Evolutionary conservation across 2,888 invertebrate species (phyloP).

Genomic region (Tupiocoris notatus): DNA sequence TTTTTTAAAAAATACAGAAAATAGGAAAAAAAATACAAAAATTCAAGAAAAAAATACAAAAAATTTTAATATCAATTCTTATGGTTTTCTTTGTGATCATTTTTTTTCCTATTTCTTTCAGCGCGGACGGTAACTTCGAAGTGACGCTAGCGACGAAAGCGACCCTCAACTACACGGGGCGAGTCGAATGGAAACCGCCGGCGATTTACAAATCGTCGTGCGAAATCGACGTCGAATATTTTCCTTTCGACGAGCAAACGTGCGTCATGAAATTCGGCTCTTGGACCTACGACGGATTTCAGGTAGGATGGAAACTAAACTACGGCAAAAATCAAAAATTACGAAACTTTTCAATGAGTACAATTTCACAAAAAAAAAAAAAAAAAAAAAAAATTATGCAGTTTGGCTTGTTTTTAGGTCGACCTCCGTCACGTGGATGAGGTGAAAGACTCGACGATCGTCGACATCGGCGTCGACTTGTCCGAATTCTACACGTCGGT

Average conservation of each 20-base stretch:
- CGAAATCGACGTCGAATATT: conserved; percentile 82
- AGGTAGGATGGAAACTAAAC: too few species aligned
- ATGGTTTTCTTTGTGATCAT: too few species aligned
- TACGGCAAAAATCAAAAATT: too few species aligned
- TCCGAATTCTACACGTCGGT: conserved; percentile 98
- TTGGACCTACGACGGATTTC: conserved; percentile 83
- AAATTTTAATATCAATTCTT: too few species aligned
- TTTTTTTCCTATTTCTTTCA: too few species aligned
- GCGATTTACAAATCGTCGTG: conserved; percentile 90
- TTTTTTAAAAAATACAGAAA: too few species aligned
- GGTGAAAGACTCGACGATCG: conserved; percentile 81
- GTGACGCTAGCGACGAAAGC: conserved; percentile 80
- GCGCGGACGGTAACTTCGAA: conserved; percentile 82
- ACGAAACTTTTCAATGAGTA: too few species aligned
- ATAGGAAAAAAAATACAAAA: too few species aligned
- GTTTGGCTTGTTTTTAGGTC: too few species aligned
- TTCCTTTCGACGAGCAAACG: conserved; percentile 82
- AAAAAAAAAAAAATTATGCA: too few species aligned
- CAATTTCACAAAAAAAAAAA: too few species aligned
- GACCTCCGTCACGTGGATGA: conserved; percentile 90
- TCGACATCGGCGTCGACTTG: conserved; percentile 91
- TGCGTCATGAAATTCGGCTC: conserved; percentile 84
- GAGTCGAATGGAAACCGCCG: conserved; percentile 87
- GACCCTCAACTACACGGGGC: conserved; percentile 75
- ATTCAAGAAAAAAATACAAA: too few species aligned